Base-by-base conservation (phyloP, 2,888 invertebrate genomes). In the Hypomecis punctinalis region DNA sequence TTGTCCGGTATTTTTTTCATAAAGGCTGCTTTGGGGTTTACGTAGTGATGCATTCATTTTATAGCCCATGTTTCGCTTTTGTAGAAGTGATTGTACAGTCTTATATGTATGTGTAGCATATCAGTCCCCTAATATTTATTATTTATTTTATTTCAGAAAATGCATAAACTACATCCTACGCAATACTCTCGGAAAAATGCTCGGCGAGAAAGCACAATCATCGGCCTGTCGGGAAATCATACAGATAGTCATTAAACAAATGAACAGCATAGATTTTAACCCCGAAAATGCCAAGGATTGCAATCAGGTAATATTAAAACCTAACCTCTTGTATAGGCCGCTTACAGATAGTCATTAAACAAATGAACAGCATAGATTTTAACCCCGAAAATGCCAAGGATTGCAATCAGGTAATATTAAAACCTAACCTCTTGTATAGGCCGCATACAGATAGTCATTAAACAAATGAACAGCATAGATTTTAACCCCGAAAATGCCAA, bases 161-260 rank as follows among this genome's bases (percentile, higher is more conserved):
- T 99, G 99, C 86, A 97, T 99, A 67, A 97, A 97, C 84, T 99
- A 98, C 86, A 98, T 99, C 73, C 93, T 99, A 61, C 95, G 98
- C 54, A 97, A 97, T 68, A 96, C 98, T 0, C 94, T 99, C 43
- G 99, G 99, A 0, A 97, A 97, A 84, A 96, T 99, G 95, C 94
- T 99, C 33, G 98, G 99, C 0, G 99, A 99, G 90, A 99, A 99
- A 78, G 98, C 99, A 7, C 99, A 99, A 88, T 96, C 98, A 39
- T 97, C 97, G 0, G 99, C 99, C 0, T 97, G 98, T 82, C 98
- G 98, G 82, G 98, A 99, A 89, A 96, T 99, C 59, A 96, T 98
- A 70, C 96, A 97, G 73, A 96, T 99, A 60, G 96, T 99, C 61
- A 95, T 97, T 47, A 98, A 98, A 80, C 98, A 99, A 91, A 98